These are phyloP conservation scores for Nannobrachium achirus DNA, from an alignment of 2,113 vertebrate genomes.

Conservation along the genomic window DNA sequence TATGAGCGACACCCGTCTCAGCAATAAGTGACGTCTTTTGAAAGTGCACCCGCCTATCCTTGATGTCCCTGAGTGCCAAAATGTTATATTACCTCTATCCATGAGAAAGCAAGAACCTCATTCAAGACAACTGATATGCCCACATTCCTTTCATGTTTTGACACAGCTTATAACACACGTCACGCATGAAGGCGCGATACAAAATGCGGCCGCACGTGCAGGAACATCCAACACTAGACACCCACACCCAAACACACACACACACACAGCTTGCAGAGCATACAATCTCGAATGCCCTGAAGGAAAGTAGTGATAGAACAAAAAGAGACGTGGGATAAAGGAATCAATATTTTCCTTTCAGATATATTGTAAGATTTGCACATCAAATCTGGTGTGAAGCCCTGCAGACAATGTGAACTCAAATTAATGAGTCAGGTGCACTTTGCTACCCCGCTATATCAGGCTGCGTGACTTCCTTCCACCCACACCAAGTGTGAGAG, in stretches of 20 bases:
- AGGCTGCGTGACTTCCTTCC: not conserved
- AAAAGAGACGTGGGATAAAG: not conserved
- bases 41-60: too few species aligned
- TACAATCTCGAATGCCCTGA: not conserved
- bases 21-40: too few species aligned
- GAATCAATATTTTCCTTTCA: not conserved
- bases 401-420: not conserved
- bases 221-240: slow-evolving; percentile 19
- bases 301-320: not conserved
- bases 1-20: too few species aligned
- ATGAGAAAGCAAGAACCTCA: too few species aligned
- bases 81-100: too few species aligned
- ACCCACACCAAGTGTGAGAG: slow-evolving; percentile 1
- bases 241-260: slow-evolving; percentile 12
- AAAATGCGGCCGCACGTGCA: too few species aligned
- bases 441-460: not conserved
- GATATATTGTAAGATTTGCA: not conserved
- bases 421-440: not conserved
- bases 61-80: too few species aligned
- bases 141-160: too few species aligned
- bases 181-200: too few species aligned
- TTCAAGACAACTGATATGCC: too few species aligned
- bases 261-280: not conserved
- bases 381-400: not conserved
- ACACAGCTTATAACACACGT: too few species aligned